A percentile compares a stretch with the other conserved stretches of the same genome.
These are phyloP conservation scores for Pseudochaenichthys georgianus DNA, from an alignment of 2,797 vertebrate genomes.

Conservation along the genomic window DNA sequence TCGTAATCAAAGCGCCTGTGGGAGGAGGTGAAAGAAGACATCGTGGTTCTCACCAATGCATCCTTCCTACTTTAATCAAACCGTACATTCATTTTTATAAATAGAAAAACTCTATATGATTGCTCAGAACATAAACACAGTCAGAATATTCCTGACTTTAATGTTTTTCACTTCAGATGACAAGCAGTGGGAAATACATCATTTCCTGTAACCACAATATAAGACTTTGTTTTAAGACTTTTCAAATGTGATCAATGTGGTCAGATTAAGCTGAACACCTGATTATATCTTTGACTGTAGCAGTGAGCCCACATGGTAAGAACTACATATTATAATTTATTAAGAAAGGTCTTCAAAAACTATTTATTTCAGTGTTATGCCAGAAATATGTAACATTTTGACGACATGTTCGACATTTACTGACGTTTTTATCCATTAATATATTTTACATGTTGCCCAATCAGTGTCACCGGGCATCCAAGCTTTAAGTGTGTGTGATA, in stretches of 20 bases:
- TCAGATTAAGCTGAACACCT: background rate
- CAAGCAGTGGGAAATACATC: background rate
- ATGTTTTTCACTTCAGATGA: background rate
- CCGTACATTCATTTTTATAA: too few species aligned
- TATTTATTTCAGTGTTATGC: too few species aligned
- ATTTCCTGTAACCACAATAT: background rate
- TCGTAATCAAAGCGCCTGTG: background rate
- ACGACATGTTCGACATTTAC: background rate
- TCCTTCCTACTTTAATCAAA: background rate
- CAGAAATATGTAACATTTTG: background rate
- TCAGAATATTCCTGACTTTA: background rate
- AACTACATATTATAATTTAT: too few species aligned
- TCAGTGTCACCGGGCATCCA: background rate
- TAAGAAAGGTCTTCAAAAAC: too few species aligned
- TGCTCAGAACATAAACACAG: background rate
- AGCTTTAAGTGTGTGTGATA: conserved; percentile 2
- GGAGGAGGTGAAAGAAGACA: background rate
- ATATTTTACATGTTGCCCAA: background rate
- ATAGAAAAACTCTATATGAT: background rate
- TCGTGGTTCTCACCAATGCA: background rate
- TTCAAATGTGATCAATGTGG: too few species aligned
- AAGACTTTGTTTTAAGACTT: background rate
- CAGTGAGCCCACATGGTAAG: background rate
- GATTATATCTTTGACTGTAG: conserved; percentile 8
- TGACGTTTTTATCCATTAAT: background rate